Base-by-base conservation (phyloP, 1,140 invertebrate species). In the Hermetia illucens region DNA sequence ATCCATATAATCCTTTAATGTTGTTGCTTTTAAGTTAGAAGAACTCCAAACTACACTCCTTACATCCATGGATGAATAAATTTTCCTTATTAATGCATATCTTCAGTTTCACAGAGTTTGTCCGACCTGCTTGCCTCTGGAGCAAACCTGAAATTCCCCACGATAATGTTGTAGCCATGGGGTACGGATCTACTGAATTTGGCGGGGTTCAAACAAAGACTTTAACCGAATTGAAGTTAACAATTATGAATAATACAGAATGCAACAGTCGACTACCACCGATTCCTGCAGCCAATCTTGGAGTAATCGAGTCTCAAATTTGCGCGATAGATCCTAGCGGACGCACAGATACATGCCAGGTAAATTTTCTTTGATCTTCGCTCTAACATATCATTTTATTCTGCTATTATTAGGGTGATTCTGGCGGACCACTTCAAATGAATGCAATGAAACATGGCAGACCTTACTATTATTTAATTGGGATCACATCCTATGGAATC, bases 401-500 rank as follows among this genome's bases (percentile, higher is more conserved):
- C n/a, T 25, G 6, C 6, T n/a, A 25, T 34, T 8, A 24, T 1
- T 16, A 52, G 51, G 55, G 55, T 0, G 52, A 58, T 34, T 56
- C 53, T 0, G 48, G 52, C 6, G 49, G 53, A 24, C 56, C 56
- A 1, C 32, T 59, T 20, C 48, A 51, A 41, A 38, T 52, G 16
- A 49, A 56, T 46, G 21, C 58, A 9, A 32, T 55, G 41, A 51
- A 62, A 5, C 43, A 62, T 50, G 38, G 44, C 4, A 44, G 47
- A 16, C 45, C 50, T 4, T 55, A 55, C 27, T 58, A 55, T 24
- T 53, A 58, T 33, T 41, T 60, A 0, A 53, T 62, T 12, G 62
- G 58, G 10, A 46, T 62, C 0, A 64, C 60, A 3, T 61, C 57
- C 0, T 63, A 59, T 39, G 58, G 60, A 0, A 39, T 57, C 1